Percentiles rank a stretch among this genome's conserved stretches.
phyloP scores from a whole-genome alignment of 1,140 invertebrate genomes.

The Magallana ariakensis region DNA sequence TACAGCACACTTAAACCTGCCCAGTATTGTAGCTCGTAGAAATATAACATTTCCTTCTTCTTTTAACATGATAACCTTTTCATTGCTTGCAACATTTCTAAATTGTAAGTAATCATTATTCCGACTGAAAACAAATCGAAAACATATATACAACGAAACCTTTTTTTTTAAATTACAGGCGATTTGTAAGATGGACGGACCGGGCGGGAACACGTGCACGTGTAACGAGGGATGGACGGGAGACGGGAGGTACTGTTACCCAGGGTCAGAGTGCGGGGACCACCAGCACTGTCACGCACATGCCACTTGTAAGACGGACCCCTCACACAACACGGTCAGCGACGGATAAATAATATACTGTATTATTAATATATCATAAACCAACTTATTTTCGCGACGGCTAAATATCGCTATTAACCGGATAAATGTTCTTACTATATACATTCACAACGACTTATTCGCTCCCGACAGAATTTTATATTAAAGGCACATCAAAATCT shows the following conservation, averaged over 20 bases:
- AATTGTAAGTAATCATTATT: no score
- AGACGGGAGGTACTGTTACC: conserved; percentile 69
- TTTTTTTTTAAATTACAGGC: conserved; percentile 54
- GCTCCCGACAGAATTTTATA: no score
- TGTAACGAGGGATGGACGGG: conserved; percentile 70
- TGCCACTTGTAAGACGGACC: conserved; percentile 58
- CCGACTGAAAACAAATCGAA: no score
- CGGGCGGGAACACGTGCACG: conserved; percentile 62
- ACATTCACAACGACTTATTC: not conserved
- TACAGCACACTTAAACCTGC: no score
- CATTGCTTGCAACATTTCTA: no score
- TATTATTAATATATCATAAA: not conserved
- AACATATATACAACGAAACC: no score
- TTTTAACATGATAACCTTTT: no score
- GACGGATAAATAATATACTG: not conserved
- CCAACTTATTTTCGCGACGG: not conserved
- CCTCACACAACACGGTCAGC: conserved; percentile 59
- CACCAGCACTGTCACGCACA: conserved; percentile 67
- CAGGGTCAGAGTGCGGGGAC: conserved; percentile 59
- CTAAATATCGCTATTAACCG: not conserved
- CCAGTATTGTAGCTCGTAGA: no score
- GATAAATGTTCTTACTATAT: not conserved
- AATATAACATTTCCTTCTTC: no score
- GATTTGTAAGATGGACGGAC: conserved; percentile 65
- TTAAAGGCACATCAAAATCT: no score